Evolutionary conservation across 2,888 invertebrate genomes (phyloP).

Genomic region (Azorinus chamasolen): DNA sequence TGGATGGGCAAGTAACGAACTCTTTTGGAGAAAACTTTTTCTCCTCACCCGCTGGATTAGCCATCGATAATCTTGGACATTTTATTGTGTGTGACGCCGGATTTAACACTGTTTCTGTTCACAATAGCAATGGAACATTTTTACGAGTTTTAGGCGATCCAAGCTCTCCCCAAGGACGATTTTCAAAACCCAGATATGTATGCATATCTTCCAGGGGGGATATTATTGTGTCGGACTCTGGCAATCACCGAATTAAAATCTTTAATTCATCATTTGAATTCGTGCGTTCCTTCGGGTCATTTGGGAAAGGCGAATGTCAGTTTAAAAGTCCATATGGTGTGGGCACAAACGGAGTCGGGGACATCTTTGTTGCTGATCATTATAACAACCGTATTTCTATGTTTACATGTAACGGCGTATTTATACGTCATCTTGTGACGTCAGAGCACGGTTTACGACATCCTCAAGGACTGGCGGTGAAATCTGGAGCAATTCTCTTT

Average conservation of each 20-base stretch:
- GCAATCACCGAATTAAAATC: conserved; percentile 87
- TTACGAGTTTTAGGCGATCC: conserved; percentile 78
- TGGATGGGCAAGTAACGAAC: conserved; percentile 58
- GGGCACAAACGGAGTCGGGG: conserved; percentile 86
- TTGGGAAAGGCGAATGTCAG: conserved; percentile 86
- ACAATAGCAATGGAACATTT: conserved; percentile 84
- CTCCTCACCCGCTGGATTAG: conserved; percentile 77
- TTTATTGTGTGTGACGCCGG: conserved; percentile 87
- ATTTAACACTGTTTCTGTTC: conserved; percentile 85
- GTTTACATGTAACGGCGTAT: conserved; percentile 74
- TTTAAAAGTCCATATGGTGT: conserved; percentile 87
- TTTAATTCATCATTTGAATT: conserved; percentile 87
- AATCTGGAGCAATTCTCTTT: conserved; percentile 61
- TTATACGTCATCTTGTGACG: conserved; percentile 75
- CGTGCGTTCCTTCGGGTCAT: conserved; percentile 86
- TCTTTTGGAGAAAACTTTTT: conserved; percentile 72
- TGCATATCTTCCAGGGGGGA: conserved; percentile 85
- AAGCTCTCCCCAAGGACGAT: conserved; percentile 84
- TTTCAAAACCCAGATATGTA: conserved; percentile 87
- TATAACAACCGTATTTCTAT: conserved; percentile 85
- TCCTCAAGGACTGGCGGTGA: conserved; percentile 72
- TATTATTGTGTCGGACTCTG: conserved; percentile 87
- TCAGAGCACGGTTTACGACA: conserved; percentile 68
- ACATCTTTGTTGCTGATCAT: conserved; percentile 88
- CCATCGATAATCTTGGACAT: conserved; percentile 79